phyloP scores from a whole-genome alignment of 2,888 invertebrate species.

The Pinctada fucata region DNA sequence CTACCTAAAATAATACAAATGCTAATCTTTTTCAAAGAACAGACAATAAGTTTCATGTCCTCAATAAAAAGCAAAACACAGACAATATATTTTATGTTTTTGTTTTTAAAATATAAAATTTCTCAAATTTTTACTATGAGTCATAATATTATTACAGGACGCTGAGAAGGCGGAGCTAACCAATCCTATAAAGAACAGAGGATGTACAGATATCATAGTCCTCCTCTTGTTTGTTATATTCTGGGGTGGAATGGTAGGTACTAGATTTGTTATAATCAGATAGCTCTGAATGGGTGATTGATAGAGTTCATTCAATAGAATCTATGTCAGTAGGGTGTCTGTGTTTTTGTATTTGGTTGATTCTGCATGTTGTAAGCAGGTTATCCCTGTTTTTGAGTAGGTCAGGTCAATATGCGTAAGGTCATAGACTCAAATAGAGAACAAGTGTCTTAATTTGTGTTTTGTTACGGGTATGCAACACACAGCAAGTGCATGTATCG shows the following conservation, averaged over 20 bases:
- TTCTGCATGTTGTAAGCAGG: too few relatives aligned
- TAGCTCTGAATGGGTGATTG: too few relatives aligned
- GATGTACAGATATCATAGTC: constrained; percentile 81
- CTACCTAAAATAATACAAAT: too few relatives aligned
- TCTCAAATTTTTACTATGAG: not conserved
- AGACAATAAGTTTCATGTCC: not conserved
- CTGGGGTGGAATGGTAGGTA: constrained; percentile 80
- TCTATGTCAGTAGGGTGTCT: too few relatives aligned
- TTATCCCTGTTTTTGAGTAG: too few relatives aligned
- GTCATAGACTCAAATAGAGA: too few relatives aligned
- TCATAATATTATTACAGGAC: constrained; percentile 42
- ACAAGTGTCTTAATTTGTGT: too few relatives aligned
- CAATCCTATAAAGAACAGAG: constrained; percentile 68
- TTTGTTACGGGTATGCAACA: too few relatives aligned
- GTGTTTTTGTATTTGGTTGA: too few relatives aligned
- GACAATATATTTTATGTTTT: not conserved
- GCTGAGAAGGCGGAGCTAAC: constrained; percentile 63
- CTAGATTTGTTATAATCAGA: not conserved
- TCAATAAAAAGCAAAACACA: not conserved
- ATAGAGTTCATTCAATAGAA: too few relatives aligned
- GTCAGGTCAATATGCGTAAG: too few relatives aligned
- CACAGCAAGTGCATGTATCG: too few relatives aligned
- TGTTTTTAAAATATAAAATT: not conserved
- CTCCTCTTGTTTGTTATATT: constrained; percentile 80
- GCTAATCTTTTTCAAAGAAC: not conserved